Evolutionary conservation across 2,888 invertebrate genomes (phyloP).

Genomic region (Rugalucina vietnamica): DNA sequence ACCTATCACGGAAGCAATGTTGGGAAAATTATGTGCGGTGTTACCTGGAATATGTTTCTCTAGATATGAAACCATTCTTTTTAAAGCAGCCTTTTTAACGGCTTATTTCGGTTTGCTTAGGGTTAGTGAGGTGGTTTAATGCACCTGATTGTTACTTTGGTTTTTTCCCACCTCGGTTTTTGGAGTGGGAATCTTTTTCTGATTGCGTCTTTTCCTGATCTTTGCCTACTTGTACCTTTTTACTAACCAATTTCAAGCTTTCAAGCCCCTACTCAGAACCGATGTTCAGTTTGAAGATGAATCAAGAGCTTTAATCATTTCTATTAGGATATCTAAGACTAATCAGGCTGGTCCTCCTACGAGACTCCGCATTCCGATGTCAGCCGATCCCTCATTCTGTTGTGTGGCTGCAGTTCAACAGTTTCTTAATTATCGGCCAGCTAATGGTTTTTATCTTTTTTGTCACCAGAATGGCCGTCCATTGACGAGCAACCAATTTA

Average conservation of each 20-base stretch:
- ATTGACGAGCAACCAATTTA: neutral
- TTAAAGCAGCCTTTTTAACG: constrained; percentile 88
- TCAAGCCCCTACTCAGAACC: neutral
- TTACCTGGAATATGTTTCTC: neutral
- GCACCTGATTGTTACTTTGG: too few species aligned
- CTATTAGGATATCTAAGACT: neutral
- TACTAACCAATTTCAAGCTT: neutral
- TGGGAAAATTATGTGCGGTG: neutral
- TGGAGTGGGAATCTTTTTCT: too few species aligned
- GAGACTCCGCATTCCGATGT: neutral
- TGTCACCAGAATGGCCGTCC: neutral
- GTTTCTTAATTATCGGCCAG: neutral
- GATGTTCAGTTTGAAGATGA: neutral
- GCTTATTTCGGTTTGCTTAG: constrained; percentile 12
- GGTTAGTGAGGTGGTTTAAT: neutral
- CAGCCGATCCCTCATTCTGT: neutral
- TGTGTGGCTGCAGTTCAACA: neutral
- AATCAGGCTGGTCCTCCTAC: neutral
- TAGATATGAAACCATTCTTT: neutral
- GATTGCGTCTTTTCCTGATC: too few species aligned
- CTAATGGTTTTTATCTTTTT: neutral
- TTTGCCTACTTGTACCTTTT: too few species aligned
- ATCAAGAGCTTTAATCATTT: neutral
- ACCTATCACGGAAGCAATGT: constrained; percentile 20
- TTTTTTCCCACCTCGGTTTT: too few species aligned